Conservation (phyloP, 2,888 invertebrate genomes). For the Proisotoma minuta region DNA sequence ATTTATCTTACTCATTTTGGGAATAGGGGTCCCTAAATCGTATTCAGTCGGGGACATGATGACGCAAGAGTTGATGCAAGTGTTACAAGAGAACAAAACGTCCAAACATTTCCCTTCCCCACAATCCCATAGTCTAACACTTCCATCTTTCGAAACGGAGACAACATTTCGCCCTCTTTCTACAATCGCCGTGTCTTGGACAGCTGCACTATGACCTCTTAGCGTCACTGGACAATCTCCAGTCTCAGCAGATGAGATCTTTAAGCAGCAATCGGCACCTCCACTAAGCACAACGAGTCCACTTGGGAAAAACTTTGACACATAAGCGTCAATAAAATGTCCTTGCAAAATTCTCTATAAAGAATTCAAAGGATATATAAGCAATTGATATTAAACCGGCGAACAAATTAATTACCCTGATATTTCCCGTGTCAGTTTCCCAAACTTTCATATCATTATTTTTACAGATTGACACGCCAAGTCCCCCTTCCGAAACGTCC, state of each 20-base stretch:
- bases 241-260: conserved; percentile 66
- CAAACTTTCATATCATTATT: conserved; percentile 60
- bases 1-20: conserved; percentile 21
- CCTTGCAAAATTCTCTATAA: conserved; percentile 57
- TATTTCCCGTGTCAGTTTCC: conserved; percentile 60
- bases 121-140: conserved; percentile 66
- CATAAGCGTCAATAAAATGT: conserved; percentile 65
- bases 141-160: conserved; percentile 67
- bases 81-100: conserved; percentile 56
- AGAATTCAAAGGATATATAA: conserved; percentile 12
- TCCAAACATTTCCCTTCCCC: conserved; percentile 59
- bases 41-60: conserved; percentile 32
- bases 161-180: conserved; percentile 66
- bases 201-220: conserved; percentile 62
- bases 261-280: conserved; percentile 65
- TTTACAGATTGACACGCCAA: conserved; percentile 61
- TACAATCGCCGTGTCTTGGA: conserved; percentile 61
- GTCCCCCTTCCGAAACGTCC: conserved; percentile 59
- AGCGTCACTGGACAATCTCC: conserved; percentile 65
- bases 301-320: conserved; percentile 66
- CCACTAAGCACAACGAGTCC: conserved; percentile 52
- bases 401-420: conserved; percentile 52
- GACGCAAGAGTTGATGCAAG: conserved; percentile 59
- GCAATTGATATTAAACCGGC: neutral
- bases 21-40: conserved; percentile 19